Conservation (phyloP, 2,113 vertebrate species). For the Neodontobutis hainanensis region DNA sequence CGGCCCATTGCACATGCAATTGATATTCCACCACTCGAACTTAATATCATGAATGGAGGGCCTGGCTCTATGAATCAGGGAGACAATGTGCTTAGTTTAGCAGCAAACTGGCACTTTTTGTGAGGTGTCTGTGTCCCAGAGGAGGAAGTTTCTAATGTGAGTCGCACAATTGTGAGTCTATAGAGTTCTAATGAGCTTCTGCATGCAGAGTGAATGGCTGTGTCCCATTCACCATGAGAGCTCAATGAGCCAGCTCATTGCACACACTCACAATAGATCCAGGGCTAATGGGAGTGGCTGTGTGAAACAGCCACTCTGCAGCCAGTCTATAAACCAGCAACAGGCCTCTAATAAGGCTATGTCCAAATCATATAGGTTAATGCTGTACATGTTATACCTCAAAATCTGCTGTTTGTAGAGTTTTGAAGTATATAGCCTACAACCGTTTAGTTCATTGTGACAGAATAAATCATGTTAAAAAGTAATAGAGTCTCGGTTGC, state of each 20-base stretch:
- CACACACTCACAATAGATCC: slow-evolving; percentile 88
- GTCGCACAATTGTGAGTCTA: slow-evolving; percentile 92
- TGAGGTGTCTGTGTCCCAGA: slow-evolving; percentile 86
- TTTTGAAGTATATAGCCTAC: not conserved
- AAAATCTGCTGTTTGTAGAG: not conserved
- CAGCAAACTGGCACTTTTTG: slow-evolving; percentile 93
- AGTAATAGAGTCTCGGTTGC: too few relatives aligned
- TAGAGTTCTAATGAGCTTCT: slow-evolving; percentile 98
- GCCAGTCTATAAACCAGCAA: slow-evolving; percentile 80
- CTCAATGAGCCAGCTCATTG: slow-evolving; percentile 91
- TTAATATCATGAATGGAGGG: slow-evolving; percentile 82
- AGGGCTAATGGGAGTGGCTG: slow-evolving; percentile 85
- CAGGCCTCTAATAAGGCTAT: slow-evolving; percentile 23
- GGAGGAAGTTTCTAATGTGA: slow-evolving; percentile 91
- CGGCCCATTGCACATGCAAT: slow-evolving; percentile 77
- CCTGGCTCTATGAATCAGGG: slow-evolving; percentile 80
- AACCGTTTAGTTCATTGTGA: too few relatives aligned
- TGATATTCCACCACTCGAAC: slow-evolving; percentile 80
- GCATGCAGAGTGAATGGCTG: slow-evolving; percentile 90
- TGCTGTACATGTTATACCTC: not conserved
- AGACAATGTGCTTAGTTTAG: slow-evolving; percentile 85
- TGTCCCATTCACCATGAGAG: slow-evolving; percentile 88
- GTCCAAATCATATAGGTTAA: slow-evolving; percentile 9
- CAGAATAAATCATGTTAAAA: too few relatives aligned
- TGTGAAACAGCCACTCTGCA: slow-evolving; percentile 67